Conservation (phyloP, 2,113 vertebrate genomes). For the Anolis carolinensis region DNA sequence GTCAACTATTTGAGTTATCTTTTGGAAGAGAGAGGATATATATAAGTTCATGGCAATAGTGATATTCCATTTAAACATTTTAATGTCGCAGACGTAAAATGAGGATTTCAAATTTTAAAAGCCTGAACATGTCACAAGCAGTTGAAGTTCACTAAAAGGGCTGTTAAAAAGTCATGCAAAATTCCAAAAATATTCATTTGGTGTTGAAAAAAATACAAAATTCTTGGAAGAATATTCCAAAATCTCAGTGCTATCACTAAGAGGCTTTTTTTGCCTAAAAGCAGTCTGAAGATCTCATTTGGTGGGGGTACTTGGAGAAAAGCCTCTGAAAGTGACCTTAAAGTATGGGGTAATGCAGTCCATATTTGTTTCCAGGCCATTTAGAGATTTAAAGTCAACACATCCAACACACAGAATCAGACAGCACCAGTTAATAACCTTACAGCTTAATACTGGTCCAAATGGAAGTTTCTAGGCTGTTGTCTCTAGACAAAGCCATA, state of each 20-base stretch:
- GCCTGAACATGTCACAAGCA: not conserved
- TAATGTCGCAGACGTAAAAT: no score
- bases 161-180: not conserved
- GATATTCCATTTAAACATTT: not conserved
- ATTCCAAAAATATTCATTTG: not conserved
- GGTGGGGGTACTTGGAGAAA: not conserved
- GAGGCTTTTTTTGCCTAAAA: not conserved
- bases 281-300: not conserved
- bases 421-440: not conserved
- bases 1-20: not conserved
- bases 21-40: not conserved
- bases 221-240: not conserved
- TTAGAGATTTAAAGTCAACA: not conserved
- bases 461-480: not conserved
- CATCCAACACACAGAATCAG: not conserved
- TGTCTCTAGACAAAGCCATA: not conserved
- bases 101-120: not conserved
- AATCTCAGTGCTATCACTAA: not conserved
- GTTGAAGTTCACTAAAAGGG: not conserved
- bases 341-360: not conserved
- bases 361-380: not conserved
- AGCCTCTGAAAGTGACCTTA: not conserved
- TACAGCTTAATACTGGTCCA: not conserved
- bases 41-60: not conserved
- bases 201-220: not conserved